Evolutionary conservation across 23 tunicate species (phyloP).

Genomic region (Trididemnum clinides): DNA sequence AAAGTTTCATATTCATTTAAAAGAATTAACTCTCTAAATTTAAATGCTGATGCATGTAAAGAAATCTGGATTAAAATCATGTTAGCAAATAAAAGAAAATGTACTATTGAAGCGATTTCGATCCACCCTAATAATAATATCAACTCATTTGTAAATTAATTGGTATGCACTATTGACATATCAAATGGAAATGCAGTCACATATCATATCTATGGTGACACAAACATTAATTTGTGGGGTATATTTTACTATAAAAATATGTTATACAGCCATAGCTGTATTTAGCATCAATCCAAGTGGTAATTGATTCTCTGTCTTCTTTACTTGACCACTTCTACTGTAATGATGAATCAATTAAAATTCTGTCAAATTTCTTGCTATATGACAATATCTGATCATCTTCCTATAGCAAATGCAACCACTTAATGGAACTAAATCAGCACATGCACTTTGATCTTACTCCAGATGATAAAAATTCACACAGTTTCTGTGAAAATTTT

Average conservation of each 20-base stretch:
- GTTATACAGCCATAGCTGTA: neutral
- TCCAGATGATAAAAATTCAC: too few species aligned
- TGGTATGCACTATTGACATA: too few species aligned
- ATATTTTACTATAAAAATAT: neutral
- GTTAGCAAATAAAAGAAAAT: neutral
- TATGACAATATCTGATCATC: neutral
- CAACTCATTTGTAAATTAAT: too few species aligned
- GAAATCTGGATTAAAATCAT: neutral
- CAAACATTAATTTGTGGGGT: neutral
- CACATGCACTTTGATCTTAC: neutral
- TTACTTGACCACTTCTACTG: neutral
- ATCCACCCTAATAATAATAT: too few species aligned
- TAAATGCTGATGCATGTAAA: neutral
- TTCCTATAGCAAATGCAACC: neutral
- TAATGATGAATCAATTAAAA: neutral
- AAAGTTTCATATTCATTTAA: neutral
- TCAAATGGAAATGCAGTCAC: too few species aligned
- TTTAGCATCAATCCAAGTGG: neutral
- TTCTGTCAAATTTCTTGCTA: neutral
- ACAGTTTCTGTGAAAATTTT: too few species aligned
- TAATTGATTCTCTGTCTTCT: neutral
- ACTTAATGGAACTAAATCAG: neutral
- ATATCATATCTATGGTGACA: neutral
- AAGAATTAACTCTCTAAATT: neutral
- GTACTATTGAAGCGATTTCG: neutral